Base-by-base conservation (phyloP, 2,113 vertebrate species). In the Trogon melanurus region DNA sequence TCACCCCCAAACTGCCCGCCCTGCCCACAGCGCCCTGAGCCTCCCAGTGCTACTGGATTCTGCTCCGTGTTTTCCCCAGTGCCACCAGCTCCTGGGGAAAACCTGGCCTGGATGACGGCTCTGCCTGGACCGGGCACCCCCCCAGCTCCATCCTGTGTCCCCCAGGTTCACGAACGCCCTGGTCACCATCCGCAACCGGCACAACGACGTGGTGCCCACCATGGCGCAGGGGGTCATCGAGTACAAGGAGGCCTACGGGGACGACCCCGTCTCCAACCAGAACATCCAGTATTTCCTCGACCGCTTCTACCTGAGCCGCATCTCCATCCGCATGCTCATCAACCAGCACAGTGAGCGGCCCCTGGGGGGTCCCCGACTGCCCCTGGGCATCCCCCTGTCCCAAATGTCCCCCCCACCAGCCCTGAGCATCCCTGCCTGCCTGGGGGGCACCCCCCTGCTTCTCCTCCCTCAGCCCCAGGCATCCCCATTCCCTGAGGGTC, bases 1-100 rank as follows among this genome's bases (percentile, higher is more conserved):
- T 19, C 0, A 3, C 27, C 53, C 61, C 61, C 34, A 14, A 13
- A 19, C 36, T 23, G 18, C 14, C 44, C 29, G 11, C 20, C 8
- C 23, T 36, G 36, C n/a, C 11, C 11, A 1, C 15, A 12, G 13
- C 5, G 5, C 18, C 44, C 7, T 6, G 25, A 6, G 12, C 3
- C 3, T 69, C 56, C 66, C 6, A 0, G 9, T 54, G 38, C 51
- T 53, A 5, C 21, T 1, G 0, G 38, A 11, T 0, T 21, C 10
- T 0, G 4, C 53, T 65, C 74, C 8, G 2, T 36, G 41, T 87
- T 84, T 84, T 65, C n/a, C 56, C 36, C 3, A 0, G 13, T 51
- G 27, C 84, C 45, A 20, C 9, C 61, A 11, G 36, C 66, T 57
- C 23, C 9, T 4, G 38, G n/a, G 47, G 2, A 61, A 57, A 53